Conservation (phyloP, 1,140 invertebrate genomes). For the Drosophila baimaii region DNA sequence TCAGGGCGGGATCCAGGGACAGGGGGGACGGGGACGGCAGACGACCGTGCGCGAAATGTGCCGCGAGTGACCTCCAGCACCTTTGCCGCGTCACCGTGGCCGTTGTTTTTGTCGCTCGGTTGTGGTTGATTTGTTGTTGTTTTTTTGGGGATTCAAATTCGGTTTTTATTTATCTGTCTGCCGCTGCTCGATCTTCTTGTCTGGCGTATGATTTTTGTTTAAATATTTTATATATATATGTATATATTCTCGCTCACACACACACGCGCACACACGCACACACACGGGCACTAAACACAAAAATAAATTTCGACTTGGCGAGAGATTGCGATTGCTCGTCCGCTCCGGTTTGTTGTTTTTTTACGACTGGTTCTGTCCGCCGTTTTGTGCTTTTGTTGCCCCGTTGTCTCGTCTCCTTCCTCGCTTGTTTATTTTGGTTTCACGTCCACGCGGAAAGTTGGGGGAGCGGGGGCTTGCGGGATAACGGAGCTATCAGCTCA, state of each 20-base stretch:
- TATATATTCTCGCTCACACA: constrained; percentile 27
- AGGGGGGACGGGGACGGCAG: too few relatives aligned
- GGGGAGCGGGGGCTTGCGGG: constrained; percentile 17
- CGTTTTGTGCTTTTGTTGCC: constrained; percentile 46
- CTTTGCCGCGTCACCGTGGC: constrained; percentile 68
- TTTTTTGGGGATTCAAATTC: constrained; percentile 24
- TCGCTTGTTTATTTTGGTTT: constrained; percentile 69
- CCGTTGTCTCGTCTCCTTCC: constrained; percentile 28
- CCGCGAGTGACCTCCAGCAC: constrained; percentile 77
- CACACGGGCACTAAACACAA: constrained; percentile 54
- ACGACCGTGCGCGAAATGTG: constrained; percentile 71
- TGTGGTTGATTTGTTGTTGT: constrained; percentile 14
- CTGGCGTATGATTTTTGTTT: constrained; percentile 73
- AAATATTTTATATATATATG: constrained; percentile 65
- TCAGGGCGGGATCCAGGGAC: constrained; percentile 14
- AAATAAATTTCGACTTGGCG: constrained; percentile 68
- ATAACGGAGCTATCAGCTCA: constrained; percentile 36
- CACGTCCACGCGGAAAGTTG: constrained; percentile 25
- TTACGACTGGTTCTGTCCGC: constrained; percentile 55
- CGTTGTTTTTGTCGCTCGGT: constrained; percentile 32
- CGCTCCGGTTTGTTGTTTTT: constrained; percentile 69
- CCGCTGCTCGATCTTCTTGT: constrained; percentile 36
- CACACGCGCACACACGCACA: constrained; percentile 19
- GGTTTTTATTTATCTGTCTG: constrained; percentile 74
- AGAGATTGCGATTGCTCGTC: constrained; percentile 38